Conservation (phyloP, 1,140 invertebrate genomes). For the Chelonus insularis region DNA sequence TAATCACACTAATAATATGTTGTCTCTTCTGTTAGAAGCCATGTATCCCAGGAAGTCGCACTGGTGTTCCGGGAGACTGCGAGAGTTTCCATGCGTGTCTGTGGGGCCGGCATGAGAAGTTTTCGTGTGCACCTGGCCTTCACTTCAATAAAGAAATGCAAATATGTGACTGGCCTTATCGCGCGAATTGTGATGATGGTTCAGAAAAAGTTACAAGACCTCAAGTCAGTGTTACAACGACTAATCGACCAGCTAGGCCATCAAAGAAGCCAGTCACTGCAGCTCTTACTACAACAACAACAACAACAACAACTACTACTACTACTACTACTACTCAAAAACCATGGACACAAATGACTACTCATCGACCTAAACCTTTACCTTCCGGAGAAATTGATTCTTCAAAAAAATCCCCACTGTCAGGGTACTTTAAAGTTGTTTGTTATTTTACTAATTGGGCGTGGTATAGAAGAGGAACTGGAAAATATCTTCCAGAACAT, state of each 20-base stretch:
- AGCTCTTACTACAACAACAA: constrained; percentile 35
- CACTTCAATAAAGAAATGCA: constrained; percentile 73
- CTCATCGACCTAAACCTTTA: constrained; percentile 33
- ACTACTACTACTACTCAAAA: constrained; percentile 37
- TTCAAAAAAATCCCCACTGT: constrained; percentile 47
- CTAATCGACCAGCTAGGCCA: constrained; percentile 41
- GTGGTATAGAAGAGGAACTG: constrained; percentile 82
- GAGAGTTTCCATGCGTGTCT: constrained; percentile 75
- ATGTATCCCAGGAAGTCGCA: constrained; percentile 70
- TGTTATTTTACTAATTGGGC: constrained; percentile 96
- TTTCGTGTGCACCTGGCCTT: constrained; percentile 73
- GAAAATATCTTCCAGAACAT: constrained; percentile 81
- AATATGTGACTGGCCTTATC: constrained; percentile 80
- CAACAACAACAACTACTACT: constrained; percentile 30
- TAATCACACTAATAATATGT: constrained; percentile 8
- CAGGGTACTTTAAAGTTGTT: constrained; percentile 59
- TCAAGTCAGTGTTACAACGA: constrained; percentile 7
- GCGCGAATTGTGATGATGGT: constrained; percentile 66
- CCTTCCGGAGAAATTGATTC: constrained; percentile 50
- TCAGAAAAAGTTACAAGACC: constrained; percentile 20
- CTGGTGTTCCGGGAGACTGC: constrained; percentile 70
- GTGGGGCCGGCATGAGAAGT: constrained; percentile 74
- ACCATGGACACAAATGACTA: constrained; percentile 26
- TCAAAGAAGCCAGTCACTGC: constrained; percentile 37
- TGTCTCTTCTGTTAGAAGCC: constrained; percentile 37